These are phyloP conservation scores for Anniella stebbinsi DNA, from an alignment of 2,797 vertebrate genomes.

Conservation along the genomic window DNA sequence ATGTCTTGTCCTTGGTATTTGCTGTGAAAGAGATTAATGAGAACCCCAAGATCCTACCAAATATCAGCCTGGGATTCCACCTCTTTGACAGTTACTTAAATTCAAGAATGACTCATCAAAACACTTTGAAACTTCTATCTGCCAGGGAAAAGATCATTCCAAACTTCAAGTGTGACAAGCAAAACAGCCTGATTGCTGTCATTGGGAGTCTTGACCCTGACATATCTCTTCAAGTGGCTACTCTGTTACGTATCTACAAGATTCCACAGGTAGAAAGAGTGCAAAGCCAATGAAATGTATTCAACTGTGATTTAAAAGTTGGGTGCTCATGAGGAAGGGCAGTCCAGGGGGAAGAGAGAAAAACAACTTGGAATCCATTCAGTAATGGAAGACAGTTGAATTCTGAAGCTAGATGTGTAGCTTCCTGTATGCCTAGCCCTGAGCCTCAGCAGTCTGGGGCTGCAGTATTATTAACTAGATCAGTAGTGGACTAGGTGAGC, in stretches of 20 bases:
- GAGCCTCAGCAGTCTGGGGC: no score
- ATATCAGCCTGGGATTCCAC: neutral
- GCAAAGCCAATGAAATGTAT: no score
- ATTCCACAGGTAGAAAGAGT: neutral
- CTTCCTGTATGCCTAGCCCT: no score
- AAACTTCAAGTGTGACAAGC: neutral
- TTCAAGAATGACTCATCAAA: neutral
- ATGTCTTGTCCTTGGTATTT: neutral
- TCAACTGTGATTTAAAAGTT: neutral
- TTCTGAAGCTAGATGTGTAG: no score
- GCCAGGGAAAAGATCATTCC: neutral
- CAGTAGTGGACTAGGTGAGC: no score
- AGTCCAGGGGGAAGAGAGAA: no score
- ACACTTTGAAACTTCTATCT: constrained; percentile 3
- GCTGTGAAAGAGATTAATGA: constrained; percentile 14
- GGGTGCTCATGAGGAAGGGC: neutral
- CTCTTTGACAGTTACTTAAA: neutral
- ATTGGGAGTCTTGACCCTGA: neutral
- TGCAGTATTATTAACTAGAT: no score
- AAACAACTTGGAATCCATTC: no score
- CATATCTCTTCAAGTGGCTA: constrained; percentile 10
- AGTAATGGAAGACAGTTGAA: no score
- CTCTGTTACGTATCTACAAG: neutral
- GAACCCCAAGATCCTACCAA: neutral
- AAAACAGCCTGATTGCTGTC: neutral